Evolutionary conservation across 2,888 invertebrate species (phyloP), one percentile per base, ranked within the genome.

Genomic region (Xylophagus ater): DNA sequence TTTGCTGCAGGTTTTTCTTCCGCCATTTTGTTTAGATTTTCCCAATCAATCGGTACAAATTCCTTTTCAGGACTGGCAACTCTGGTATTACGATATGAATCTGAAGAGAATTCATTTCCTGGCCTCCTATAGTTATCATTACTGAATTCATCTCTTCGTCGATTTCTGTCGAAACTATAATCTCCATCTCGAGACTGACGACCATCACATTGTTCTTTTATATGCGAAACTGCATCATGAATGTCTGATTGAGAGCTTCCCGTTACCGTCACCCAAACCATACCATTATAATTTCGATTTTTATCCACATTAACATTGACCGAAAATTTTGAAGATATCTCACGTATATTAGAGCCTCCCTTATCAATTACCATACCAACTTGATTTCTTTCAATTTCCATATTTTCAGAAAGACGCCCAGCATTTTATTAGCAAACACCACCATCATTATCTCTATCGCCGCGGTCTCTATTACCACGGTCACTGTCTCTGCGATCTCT

Each of bases 281-380:
- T 21, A 1, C 31, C 31, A 15, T 21, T n/a, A 3, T 39, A 19
- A 3, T 50, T 35, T 0, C 45, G 40, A 4, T 10, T 30, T 19
- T 53, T 56, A 37, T 77, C 74, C n/a, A 93, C n/a, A n/a, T n/a
- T n/a, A n/a, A n/a, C n/a, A n/a, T n/a, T n/a, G n/a, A n/a, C n/a
- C n/a, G n/a, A n/a, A 18, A 40, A 59, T 18, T 57, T 53, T 0
- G 45, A 42, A 38, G 60, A 53, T 0, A 93, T 65, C 47, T 89
- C 85, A 48, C 74, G 76, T 47, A 94, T 90, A 65, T 85, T 88
- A 1, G 74, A 71, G 2, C 93, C 93, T 10, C 80, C 83, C 55
- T 75, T 78, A 4, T 92, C 92, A 44, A 79, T 79, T 31, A 76
- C 66, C 33, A 68, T 66, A 0, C 74, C 75, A 7, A 74, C 69